These are phyloP conservation scores for Phortica magna DNA, from an alignment of 2,888 invertebrate genomes.

Conservation along the genomic window DNA sequence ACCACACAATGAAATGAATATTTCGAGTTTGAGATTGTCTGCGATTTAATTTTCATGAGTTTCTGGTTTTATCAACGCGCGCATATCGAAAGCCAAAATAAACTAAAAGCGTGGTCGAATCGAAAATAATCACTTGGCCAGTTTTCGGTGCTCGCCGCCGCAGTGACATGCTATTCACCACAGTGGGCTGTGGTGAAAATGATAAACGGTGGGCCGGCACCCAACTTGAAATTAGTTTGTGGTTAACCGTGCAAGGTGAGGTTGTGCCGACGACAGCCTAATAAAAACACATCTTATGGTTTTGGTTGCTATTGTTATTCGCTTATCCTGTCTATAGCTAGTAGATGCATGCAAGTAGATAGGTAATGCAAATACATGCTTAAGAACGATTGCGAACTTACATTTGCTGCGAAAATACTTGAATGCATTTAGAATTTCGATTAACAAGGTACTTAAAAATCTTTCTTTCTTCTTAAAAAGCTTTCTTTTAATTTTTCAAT, in stretches of 20 bases:
- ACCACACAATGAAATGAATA: not conserved
- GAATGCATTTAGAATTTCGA: no score
- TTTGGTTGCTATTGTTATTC: no score
- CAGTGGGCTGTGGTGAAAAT: slow-evolving; percentile 8
- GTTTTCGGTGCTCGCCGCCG: not conserved
- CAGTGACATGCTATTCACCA: not conserved
- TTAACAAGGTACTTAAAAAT: no score
- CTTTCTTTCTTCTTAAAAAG: no score
- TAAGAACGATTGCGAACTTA: no score
- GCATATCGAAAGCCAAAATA: slow-evolving; percentile 30
- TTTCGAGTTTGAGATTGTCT: not conserved
- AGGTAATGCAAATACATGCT: no score
- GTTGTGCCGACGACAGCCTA: no score
- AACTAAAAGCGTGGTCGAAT: slow-evolving; percentile 18
- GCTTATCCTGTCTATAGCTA: no score
- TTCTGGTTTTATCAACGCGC: slow-evolving; percentile 18
- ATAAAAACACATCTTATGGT: no score
- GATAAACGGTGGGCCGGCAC: slow-evolving; percentile 24
- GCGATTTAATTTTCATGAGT: not conserved
- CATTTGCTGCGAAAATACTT: no score
- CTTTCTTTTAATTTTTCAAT: not conserved
- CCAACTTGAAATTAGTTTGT: not conserved
- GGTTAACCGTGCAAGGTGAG: not conserved
- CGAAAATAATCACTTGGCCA: not conserved
- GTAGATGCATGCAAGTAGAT: no score